Base-by-base conservation (phyloP, 1,140 invertebrate genomes). In the Coenobita brevimanus region DNA sequence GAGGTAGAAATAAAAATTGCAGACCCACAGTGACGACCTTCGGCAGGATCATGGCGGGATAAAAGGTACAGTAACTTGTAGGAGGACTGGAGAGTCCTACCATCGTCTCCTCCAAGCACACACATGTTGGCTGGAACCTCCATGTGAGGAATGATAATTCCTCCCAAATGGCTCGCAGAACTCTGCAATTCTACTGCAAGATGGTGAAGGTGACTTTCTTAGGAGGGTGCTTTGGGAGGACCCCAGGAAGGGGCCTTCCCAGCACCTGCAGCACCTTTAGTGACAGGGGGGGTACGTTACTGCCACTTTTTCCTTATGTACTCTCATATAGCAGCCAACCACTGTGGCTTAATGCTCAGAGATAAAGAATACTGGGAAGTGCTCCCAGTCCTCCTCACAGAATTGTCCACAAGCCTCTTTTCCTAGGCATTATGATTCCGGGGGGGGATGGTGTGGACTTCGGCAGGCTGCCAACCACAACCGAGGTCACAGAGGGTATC, bases 41-140 rank as follows among this genome's bases (percentile, higher is more conserved):
- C n/a, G n/a, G n/a, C 17, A 64, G 62, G 62, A 64, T 64, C 62
- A 64, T 64, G 62, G 62, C 62, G 62, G 62, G 62, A n/a, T n/a
- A n/a, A n/a, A n/a, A 64, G 62, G 21, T 30, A 24, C 30, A 3
- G 62, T 64, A 64, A 24, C 62, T 30, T 21, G 62, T 30, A 64
- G 62, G 62, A 64, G 62, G 62, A 64, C 62, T 21, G n/a, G 62
- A 64, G 62, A 21, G 62, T 21, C 62, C 62, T 6, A 64, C 21
- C 62, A 64, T 64, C 62, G 62, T 64, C 21, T 64, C 62, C 62
- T 64, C 3, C 62, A 64, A 30, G 17, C 62, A n/a, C n/a, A 64
- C 3, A 21, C 21, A 64, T 64, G 62, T 6, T 64, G 62, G 62
- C 21, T 64, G 62, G 62, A 64, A 64, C 3, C 3, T 64, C 62